A percentile compares a stretch with the other conserved stretches of the same genome.
These are phyloP conservation scores for Diarsia rubi DNA, from an alignment of 2,888 invertebrate genomes.

Conservation along the genomic window DNA sequence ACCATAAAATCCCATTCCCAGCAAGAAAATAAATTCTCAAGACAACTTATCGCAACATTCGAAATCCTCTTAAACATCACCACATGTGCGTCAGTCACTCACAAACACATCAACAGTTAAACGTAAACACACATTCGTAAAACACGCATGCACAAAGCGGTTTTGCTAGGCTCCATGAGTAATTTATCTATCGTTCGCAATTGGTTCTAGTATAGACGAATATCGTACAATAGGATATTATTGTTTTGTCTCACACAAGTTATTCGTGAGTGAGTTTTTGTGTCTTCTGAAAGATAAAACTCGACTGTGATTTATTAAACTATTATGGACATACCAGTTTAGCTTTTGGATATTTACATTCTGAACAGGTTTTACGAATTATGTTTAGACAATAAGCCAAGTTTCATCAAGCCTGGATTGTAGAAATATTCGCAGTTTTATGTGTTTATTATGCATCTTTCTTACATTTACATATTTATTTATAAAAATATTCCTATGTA, in stretches of 20 bases:
- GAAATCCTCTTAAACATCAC: conserved; percentile 26
- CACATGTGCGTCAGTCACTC: conserved; percentile 37
- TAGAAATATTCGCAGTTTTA: neutral
- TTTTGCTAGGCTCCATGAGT: conserved; percentile 47
- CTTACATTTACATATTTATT: neutral
- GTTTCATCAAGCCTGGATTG: neutral
- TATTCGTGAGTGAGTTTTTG: conserved; percentile 19
- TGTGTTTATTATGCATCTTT: neutral
- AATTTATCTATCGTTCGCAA: conserved; percentile 56
- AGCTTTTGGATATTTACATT: conserved; percentile 4
- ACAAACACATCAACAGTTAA: conserved; percentile 30
- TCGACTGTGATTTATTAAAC: conserved; percentile 13
- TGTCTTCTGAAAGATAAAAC: neutral
- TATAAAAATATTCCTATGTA: neutral
- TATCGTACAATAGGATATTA: conserved; percentile 41
- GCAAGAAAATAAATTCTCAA: conserved; percentile 9
- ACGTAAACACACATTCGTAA: conserved; percentile 20
- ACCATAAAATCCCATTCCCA: neutral
- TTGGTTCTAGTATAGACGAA: conserved; percentile 39
- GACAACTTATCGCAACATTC: conserved; percentile 26
- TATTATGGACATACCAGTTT: neutral
- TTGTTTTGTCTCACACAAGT: conserved; percentile 31
- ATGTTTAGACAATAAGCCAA: neutral
- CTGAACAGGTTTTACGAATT: conserved; percentile 18
- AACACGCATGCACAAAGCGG: conserved; percentile 25